phyloP scores from a whole-genome alignment of 2,797 vertebrate species.

The Sebastes variabilis region DNA sequence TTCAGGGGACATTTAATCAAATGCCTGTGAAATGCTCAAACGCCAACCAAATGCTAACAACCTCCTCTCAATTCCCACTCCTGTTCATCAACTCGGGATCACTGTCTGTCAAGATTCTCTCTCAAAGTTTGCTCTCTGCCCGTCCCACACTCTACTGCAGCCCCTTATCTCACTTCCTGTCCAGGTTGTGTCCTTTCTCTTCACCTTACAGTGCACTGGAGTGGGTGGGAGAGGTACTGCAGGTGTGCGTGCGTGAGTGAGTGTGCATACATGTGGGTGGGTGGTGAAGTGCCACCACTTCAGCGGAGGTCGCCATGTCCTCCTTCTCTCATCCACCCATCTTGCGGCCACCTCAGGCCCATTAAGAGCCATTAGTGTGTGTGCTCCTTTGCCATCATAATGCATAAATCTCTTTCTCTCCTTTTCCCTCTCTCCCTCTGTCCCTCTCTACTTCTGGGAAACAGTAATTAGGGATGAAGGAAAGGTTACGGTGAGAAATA shows the following conservation, averaged over 20 bases:
- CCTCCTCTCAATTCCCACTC: constrained; percentile 81
- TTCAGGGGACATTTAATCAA: constrained; percentile 94
- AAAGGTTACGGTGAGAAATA: constrained; percentile 75
- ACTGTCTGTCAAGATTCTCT: constrained; percentile 28
- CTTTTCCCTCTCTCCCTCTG: constrained; percentile 45
- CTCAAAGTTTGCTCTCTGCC: constrained; percentile 24
- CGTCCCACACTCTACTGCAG: constrained; percentile 7
- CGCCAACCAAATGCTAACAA: constrained; percentile 93
- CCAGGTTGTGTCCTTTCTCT: constrained; percentile 42
- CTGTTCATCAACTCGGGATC: constrained; percentile 26
- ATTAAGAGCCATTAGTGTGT: constrained; percentile 83
- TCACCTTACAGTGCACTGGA: constrained; percentile 52
- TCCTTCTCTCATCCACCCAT: constrained; percentile 77
- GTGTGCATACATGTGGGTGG: constrained; percentile 86
- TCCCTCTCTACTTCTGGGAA: constrained; percentile 69
- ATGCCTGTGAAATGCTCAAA: constrained; percentile 94
- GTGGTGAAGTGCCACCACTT: constrained; percentile 90
- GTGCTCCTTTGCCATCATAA: constrained; percentile 86
- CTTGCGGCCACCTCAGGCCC: constrained; percentile 80
- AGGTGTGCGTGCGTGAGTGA: constrained; percentile 84
- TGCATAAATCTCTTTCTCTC: constrained; percentile 82
- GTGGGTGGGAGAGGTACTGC: constrained; percentile 87
- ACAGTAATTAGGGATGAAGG: constrained; percentile 78
- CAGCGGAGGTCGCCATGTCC: constrained; percentile 94
- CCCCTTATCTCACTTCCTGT: constrained; percentile 61